Percentiles rank a stretch among this genome's conserved stretches.
These are phyloP conservation scores for Pseudomugil gertrudae DNA, from an alignment of 2,797 vertebrate species.

Conservation along the genomic window DNA sequence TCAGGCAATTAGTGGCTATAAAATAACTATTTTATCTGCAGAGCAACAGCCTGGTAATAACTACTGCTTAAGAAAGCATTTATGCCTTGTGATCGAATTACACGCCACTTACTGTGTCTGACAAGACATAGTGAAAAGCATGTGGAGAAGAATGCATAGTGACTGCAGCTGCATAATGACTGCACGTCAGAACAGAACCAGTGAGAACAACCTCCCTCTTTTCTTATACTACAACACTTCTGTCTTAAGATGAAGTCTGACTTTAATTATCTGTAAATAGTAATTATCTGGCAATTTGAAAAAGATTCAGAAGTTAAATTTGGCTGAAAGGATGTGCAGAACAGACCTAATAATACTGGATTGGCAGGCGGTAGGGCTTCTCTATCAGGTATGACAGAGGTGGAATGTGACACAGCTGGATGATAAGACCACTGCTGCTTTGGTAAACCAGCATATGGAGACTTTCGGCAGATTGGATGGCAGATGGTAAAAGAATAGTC, in stretches of 20 bases:
- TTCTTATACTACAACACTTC: background rate
- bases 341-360: background rate
- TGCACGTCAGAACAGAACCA: background rate
- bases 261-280: background rate
- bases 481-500: constrained; percentile 16
- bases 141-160: background rate
- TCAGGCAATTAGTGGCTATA: constrained; percentile 5
- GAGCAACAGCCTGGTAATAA: constrained; percentile 10
- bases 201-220: background rate
- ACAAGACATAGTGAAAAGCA: background rate
- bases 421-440: constrained; percentile 8
- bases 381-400: constrained; percentile 29
- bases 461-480: constrained; percentile 7
- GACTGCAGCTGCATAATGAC: background rate
- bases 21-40: background rate
- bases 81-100: constrained; percentile 13
- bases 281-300: background rate
- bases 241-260: background rate
- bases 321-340: background rate
- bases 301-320: background rate
- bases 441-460: constrained; percentile 13
- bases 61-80: constrained; percentile 14
- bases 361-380: background rate
- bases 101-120: background rate
- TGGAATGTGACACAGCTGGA: constrained; percentile 33